Percentiles rank a stretch among this genome's conserved stretches.
Conservation (phyloP, 2,888 invertebrate species). For the Lottia scabra region DNA sequence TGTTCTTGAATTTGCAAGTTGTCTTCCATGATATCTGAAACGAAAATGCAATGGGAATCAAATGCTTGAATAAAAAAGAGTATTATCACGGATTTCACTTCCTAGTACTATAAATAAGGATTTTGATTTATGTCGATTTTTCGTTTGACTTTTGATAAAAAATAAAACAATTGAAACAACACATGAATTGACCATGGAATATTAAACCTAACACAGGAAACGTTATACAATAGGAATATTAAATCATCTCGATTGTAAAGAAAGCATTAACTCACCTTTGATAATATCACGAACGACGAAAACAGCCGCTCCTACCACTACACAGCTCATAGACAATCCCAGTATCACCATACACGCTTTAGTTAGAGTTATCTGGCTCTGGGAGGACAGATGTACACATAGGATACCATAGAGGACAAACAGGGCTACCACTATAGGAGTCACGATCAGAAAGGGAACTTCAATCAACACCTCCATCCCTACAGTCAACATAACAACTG, state of each 20-base stretch:
- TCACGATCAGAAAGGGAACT: conserved; percentile 23
- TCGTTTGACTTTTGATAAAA: too few species aligned
- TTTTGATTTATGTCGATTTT: too few species aligned
- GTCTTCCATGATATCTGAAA: conserved; percentile 32
- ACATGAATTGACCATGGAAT: too few species aligned
- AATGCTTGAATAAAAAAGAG: too few species aligned
- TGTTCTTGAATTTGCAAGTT: conserved; percentile 23
- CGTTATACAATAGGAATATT: too few species aligned
- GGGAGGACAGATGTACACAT: conserved; percentile 10
- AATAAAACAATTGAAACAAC: too few species aligned
- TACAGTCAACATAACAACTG: conserved; percentile 42
- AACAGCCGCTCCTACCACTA: conserved; percentile 38
- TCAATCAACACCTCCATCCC: conserved; percentile 44
- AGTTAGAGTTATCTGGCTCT: conserved; percentile 33
- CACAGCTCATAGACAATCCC: conserved; percentile 31
- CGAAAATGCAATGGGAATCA: background rate
- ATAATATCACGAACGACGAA: conserved; percentile 35
- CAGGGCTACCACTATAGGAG: conserved; percentile 19
- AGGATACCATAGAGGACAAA: conserved; percentile 17
- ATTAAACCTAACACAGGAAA: too few species aligned
- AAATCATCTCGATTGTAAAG: too few species aligned
- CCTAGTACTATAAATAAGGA: too few species aligned
- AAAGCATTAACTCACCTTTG: conserved; percentile 34
- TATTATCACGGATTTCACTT: too few species aligned
- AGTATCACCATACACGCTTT: conserved; percentile 34